These are phyloP conservation scores for Leucozona laternaria DNA, from an alignment of 2,888 invertebrate species.

Conservation along the genomic window DNA sequence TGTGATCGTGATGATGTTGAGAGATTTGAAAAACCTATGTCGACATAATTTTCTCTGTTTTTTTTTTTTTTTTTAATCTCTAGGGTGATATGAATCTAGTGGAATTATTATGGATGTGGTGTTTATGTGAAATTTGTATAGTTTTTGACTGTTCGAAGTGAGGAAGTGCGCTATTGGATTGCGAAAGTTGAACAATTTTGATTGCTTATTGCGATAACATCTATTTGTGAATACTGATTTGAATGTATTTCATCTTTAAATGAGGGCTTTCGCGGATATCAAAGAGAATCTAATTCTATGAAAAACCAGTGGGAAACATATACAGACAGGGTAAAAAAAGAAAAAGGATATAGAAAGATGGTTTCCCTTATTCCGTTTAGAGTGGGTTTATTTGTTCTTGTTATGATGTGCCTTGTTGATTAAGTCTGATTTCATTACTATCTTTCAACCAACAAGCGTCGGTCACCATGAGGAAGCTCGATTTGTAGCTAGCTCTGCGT, in stretches of 20 bases:
- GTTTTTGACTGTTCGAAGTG: conserved; percentile 24
- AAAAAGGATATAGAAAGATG: no score
- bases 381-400: no score
- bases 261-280: background rate
- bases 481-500: no score
- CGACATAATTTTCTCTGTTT: conserved; percentile 36
- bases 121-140: background rate
- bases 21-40: conserved; percentile 48
- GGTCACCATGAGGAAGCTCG: no score
- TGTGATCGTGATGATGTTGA: background rate
- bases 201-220: background rate
- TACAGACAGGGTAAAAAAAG: no score
- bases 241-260: background rate
- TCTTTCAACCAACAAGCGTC: no score
- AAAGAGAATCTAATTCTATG: background rate
- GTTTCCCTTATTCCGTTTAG: no score
- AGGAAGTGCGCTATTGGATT: background rate
- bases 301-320: background rate
- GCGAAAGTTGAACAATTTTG: conserved; percentile 3
- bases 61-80: background rate
- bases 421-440: no score
- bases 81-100: conserved; percentile 49
- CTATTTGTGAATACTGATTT: background rate
- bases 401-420: no score
- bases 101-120: background rate